A percentile compares a stretch with the other conserved stretches of the same genome.
Conservation (phyloP, 2,113 vertebrate species). For the Mustela nigripes region DNA sequence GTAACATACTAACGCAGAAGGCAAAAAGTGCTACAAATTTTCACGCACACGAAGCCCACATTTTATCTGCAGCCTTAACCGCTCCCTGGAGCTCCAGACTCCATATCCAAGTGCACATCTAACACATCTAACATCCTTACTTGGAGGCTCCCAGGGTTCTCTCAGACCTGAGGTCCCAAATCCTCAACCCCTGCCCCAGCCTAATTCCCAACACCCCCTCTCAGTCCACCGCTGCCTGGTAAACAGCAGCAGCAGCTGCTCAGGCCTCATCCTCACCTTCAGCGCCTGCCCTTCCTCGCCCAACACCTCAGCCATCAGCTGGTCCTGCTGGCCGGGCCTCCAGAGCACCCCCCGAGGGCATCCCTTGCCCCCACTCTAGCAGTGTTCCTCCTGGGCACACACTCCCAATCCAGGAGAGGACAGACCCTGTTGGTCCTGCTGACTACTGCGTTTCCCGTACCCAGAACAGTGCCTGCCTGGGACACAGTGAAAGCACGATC, state of each 20-base stretch:
- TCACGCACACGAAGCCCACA: neutral
- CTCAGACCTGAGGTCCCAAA: neutral
- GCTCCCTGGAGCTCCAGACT: neutral
- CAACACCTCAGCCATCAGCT: neutral
- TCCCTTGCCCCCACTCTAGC: neutral
- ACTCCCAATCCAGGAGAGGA: neutral
- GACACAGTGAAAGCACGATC: neutral
- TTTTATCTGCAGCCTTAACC: neutral
- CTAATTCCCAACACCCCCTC: neutral
- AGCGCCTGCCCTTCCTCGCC: neutral
- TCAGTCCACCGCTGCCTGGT: too few species aligned
- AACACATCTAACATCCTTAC: neutral
- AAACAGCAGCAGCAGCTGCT: neutral
- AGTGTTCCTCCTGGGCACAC: too few species aligned
- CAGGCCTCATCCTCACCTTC: neutral
- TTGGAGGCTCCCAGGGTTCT: neutral
- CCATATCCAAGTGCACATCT: neutral
- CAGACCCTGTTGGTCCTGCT: neutral
- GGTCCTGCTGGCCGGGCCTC: neutral
- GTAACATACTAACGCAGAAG: neutral
- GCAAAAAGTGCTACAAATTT: neutral
- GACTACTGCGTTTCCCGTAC: neutral
- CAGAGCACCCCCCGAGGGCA: too few species aligned
- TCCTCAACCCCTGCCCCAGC: neutral
- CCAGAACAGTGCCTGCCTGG: neutral